Conservation (phyloP, 2,888 invertebrate species). For the Eulithis testata region DNA sequence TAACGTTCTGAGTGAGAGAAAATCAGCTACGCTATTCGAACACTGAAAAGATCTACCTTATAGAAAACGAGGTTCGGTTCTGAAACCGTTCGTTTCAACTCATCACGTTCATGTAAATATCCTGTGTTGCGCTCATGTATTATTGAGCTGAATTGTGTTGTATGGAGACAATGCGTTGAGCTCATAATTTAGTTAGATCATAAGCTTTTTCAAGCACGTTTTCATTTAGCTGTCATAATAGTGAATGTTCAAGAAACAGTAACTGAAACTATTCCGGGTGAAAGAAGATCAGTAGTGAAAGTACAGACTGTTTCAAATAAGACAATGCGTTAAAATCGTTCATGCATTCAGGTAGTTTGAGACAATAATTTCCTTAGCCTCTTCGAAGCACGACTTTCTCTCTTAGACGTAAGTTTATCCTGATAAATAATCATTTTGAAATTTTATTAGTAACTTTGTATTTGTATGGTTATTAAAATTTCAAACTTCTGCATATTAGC, state of each 20-base stretch:
- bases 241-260: neutral
- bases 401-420: conserved; percentile 4
- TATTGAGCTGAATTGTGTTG: neutral
- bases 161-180: conserved; percentile 3
- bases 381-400: conserved; percentile 1
- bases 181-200: conserved; percentile 1
- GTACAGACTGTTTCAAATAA: neutral
- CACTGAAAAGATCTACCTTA: neutral
- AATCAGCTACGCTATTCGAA: neutral
- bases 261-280: neutral
- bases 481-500: neutral
- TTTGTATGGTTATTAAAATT: neutral
- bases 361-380: conserved; percentile 9
- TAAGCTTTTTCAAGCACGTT: neutral
- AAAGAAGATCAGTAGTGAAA: neutral
- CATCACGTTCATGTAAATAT: neutral
- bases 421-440: neutral
- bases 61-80: neutral
- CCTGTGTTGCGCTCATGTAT: neutral
- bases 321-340: neutral
- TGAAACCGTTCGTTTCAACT: neutral
- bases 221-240: conserved; percentile 3
- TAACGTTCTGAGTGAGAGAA: neutral
- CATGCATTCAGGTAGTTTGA: neutral
- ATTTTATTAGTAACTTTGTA: conserved; percentile 1